Evolutionary conservation across 2,113 vertebrate genomes (phyloP).

Genomic region (Cyanocitta stelleri): DNA sequence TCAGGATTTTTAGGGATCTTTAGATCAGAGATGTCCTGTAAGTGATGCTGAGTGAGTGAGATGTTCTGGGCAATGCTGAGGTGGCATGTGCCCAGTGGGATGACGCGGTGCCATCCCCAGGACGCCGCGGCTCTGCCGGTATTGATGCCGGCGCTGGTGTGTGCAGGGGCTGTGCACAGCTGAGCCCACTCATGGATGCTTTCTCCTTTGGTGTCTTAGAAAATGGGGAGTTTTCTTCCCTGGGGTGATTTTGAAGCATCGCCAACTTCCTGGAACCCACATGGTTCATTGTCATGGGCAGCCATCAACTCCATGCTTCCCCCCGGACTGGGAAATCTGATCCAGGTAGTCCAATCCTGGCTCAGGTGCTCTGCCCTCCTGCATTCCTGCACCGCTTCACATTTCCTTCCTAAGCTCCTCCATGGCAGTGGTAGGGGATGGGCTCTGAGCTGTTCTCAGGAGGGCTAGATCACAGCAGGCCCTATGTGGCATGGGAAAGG

Average conservation of each 20-base stretch:
- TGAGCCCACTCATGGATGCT: accelerated
- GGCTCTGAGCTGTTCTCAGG: background rate
- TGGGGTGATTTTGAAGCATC: background rate
- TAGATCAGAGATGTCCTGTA: accelerated
- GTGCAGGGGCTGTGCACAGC: background rate
- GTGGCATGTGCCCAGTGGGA: accelerated
- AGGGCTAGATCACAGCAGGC: accelerated
- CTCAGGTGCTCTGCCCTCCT: background rate
- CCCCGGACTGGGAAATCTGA: background rate
- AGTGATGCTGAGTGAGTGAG: background rate
- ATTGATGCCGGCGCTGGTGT: accelerated
- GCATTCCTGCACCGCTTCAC: background rate
- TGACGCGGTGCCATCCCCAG: accelerated
- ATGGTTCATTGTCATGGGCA: background rate
- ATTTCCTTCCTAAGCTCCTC: background rate
- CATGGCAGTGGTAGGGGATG: accelerated
- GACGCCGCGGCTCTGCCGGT: accelerated
- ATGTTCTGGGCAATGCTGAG: background rate
- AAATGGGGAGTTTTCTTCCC: background rate
- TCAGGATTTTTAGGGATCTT: background rate
- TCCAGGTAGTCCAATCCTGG: background rate
- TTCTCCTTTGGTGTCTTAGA: background rate
- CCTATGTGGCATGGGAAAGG: background rate
- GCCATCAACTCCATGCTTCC: background rate
- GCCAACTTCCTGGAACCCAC: background rate